These are phyloP conservation scores for Anoplophora glabripennis DNA, from an alignment of 1,140 invertebrate species.

Conservation along the genomic window DNA sequence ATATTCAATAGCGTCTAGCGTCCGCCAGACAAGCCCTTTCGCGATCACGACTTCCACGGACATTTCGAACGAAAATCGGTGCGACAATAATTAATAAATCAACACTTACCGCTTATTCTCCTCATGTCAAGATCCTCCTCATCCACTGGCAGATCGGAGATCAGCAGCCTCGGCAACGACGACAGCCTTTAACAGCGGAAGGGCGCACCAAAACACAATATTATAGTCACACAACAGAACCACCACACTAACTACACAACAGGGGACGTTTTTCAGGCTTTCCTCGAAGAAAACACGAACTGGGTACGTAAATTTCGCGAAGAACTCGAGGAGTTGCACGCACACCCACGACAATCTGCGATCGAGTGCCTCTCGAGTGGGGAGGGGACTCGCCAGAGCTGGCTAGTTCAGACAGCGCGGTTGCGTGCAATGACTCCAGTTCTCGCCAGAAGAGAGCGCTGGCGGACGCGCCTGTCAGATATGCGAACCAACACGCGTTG, in stretches of 20 bases:
- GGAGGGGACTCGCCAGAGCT: slow-evolving; percentile 15
- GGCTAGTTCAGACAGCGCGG: slow-evolving; percentile 26
- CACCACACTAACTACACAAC: too few relatives aligned
- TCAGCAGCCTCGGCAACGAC: slow-evolving; percentile 4
- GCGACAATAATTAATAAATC: too few relatives aligned
- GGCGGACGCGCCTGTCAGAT: slow-evolving; percentile 21
- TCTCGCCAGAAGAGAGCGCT: slow-evolving; percentile 20
- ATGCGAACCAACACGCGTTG: slow-evolving; percentile 18
- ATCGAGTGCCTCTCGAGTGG: slow-evolving; percentile 16
- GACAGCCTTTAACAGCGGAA: slow-evolving; percentile 4
- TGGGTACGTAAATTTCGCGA: slow-evolving; percentile 17
- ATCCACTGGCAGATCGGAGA: not conserved
- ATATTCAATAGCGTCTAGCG: too few relatives aligned
- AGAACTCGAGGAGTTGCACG: slow-evolving; percentile 13
- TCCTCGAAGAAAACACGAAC: not conserved
- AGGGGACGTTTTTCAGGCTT: too few relatives aligned
- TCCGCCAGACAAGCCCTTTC: too few relatives aligned
- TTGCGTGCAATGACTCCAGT: slow-evolving; percentile 24
- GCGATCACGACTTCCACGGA: too few relatives aligned
- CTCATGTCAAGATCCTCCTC: slow-evolving; percentile 23
- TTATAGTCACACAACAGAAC: not conserved
- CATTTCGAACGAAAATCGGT: too few relatives aligned
- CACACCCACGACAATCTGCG: slow-evolving; percentile 14
- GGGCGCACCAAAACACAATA: slow-evolving; percentile 15
- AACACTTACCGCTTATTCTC: slow-evolving; percentile 25